phyloP scores from a whole-genome alignment of 2,888 invertebrate genomes.

The Mallateleia sp. region DNA sequence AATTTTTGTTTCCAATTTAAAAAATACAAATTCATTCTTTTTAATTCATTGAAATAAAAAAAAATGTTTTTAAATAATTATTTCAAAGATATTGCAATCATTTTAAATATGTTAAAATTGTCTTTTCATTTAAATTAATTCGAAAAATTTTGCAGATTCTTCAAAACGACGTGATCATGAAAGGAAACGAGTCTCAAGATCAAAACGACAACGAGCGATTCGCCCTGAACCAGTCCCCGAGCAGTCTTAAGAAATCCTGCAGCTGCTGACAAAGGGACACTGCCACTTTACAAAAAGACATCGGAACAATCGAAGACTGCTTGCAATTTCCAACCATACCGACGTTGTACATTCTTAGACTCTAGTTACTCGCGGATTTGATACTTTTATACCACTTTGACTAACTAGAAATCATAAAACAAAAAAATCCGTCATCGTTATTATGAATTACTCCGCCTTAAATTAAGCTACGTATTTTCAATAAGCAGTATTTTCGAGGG shows the following conservation, averaged over 20 bases:
- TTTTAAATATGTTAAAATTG: no score
- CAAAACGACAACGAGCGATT: constrained; percentile 93
- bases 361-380: constrained; percentile 38
- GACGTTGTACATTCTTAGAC: constrained; percentile 18
- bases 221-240: constrained; percentile 91
- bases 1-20: no score
- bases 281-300: constrained; percentile 11
- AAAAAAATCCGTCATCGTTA: background rate
- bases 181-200: constrained; percentile 91
- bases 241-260: constrained; percentile 90
- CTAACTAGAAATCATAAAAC: background rate
- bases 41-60: no score
- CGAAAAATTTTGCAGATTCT: constrained; percentile 91
- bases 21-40: no score
- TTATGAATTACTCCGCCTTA: background rate
- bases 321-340: constrained; percentile 22
- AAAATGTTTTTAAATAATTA: no score
- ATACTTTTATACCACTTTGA: constrained; percentile 41
- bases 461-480: background rate
- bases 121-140: no score
- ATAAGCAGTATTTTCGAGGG: constrained; percentile 46
- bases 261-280: constrained; percentile 91
- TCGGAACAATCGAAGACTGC: constrained; percentile 52
- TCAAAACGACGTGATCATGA: constrained; percentile 94
- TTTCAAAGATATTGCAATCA: no score